These are phyloP conservation scores for Meandrina meandrites DNA, from an alignment of 92 coral and sea anemone genomes.

Conservation along the genomic window DNA sequence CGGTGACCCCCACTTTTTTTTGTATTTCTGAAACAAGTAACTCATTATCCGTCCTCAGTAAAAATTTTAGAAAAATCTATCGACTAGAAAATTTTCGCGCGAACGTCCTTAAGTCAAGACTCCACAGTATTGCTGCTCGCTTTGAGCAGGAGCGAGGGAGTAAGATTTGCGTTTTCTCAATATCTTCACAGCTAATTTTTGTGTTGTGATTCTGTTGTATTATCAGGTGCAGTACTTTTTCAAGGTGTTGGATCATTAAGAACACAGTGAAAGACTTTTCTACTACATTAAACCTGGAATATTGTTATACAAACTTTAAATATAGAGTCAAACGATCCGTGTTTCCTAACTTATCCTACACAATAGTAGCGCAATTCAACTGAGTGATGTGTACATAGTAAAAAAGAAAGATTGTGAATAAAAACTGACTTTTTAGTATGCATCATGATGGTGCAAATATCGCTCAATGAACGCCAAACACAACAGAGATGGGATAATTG, in stretches of 20 bases:
- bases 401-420: not conserved
- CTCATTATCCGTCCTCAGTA: too few relatives aligned
- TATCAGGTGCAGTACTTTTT: slow-evolving; percentile 78
- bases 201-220: not conserved
- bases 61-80: too few relatives aligned
- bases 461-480: not conserved
- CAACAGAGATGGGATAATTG: not conserved
- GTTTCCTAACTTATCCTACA: not conserved
- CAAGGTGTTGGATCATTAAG: slow-evolving; percentile 70
- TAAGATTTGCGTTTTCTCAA: not conserved
- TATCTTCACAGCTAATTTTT: not conserved
- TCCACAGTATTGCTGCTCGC: too few relatives aligned
- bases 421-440: slow-evolving; percentile 19
- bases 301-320: not conserved
- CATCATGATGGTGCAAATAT: not conserved
- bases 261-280: not conserved
- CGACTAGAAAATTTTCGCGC: too few relatives aligned
- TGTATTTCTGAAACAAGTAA: too few relatives aligned
- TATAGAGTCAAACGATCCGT: not conserved
- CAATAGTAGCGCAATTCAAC: not conserved
- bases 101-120: too few relatives aligned
- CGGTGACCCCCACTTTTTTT: too few relatives aligned
- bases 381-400: slow-evolving; percentile 21
- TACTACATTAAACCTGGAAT: not conserved
- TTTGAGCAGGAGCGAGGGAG: not conserved